Evolutionary conservation across 2,888 invertebrate species (phyloP).

Genomic region (Podotricha telesiphe): DNA sequence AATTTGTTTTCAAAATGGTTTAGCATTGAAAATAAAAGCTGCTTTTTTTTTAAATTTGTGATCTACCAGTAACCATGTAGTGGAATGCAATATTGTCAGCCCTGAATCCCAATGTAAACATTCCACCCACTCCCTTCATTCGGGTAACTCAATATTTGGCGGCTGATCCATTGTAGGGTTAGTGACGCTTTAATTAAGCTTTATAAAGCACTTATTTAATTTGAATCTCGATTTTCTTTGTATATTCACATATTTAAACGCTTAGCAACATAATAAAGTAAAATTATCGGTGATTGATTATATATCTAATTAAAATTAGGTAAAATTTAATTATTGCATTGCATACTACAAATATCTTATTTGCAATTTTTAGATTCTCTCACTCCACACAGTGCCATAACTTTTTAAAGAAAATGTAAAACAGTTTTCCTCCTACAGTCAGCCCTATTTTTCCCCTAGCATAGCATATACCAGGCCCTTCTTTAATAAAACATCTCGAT

Average conservation of each 20-base stretch:
- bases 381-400: background rate
- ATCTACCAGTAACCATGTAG: slow-evolving; percentile 44
- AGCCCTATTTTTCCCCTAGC: slow-evolving; percentile 70
- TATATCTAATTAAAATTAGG: background rate
- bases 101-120: slow-evolving; percentile 75
- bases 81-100: slow-evolving; percentile 75
- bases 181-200: slow-evolving; percentile 13
- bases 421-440: slow-evolving; percentile 43
- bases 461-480: slow-evolving; percentile 64
- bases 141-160: slow-evolving; percentile 68
- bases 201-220: background rate
- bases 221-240: background rate
- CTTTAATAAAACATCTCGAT: slow-evolving; percentile 84
- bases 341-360: background rate
- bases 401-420: background rate
- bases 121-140: slow-evolving; percentile 65
- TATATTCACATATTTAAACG: background rate
- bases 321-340: background rate
- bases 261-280: background rate
- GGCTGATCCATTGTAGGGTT: slow-evolving; percentile 47
- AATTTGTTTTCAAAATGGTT: background rate
- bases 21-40: background rate
- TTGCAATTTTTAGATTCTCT: background rate
- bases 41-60: background rate
- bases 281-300: background rate